Conservation (phyloP, 2,888 invertebrate species). For the Philopedon plagiatum region DNA sequence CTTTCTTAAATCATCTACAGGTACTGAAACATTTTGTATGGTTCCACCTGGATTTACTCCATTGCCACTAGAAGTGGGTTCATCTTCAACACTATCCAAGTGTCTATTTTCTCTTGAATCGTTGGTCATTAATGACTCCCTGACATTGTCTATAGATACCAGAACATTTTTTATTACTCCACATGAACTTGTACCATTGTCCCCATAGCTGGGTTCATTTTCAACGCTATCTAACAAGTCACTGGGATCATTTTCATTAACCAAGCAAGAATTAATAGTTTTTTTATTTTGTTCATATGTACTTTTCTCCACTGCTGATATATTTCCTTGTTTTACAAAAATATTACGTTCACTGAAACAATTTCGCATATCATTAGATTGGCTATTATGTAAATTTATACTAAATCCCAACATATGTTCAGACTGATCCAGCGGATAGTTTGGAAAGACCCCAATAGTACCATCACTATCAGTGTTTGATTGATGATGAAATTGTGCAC, state of each 20-base stretch:
- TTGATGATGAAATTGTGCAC: constrained; percentile 24
- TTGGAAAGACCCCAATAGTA: neutral
- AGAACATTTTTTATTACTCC: neutral
- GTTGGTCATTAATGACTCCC: no score
- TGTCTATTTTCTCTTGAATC: no score
- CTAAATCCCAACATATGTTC: constrained; percentile 4
- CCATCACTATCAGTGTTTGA: neutral
- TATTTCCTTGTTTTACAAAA: neutral
- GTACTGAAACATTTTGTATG: neutral
- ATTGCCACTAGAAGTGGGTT: neutral
- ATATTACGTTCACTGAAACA: neutral
- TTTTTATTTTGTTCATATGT: neutral
- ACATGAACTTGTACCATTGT: neutral
- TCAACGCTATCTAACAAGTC: constrained; percentile 13
- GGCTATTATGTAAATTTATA: constrained; percentile 1
- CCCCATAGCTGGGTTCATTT: neutral
- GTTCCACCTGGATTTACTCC: neutral
- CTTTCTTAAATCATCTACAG: constrained; percentile 17
- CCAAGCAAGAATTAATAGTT: constrained; percentile 3
- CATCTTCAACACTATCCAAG: constrained; percentile 13
- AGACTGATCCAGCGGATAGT: neutral
- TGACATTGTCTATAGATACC: no score
- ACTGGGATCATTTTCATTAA: constrained; percentile 11
- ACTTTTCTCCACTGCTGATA: neutral
- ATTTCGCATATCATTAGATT: neutral